A percentile compares a stretch with the other conserved stretches of the same genome.
Conservation (phyloP, 1,140 invertebrate species). For the Mercenaria mercenaria region DNA sequence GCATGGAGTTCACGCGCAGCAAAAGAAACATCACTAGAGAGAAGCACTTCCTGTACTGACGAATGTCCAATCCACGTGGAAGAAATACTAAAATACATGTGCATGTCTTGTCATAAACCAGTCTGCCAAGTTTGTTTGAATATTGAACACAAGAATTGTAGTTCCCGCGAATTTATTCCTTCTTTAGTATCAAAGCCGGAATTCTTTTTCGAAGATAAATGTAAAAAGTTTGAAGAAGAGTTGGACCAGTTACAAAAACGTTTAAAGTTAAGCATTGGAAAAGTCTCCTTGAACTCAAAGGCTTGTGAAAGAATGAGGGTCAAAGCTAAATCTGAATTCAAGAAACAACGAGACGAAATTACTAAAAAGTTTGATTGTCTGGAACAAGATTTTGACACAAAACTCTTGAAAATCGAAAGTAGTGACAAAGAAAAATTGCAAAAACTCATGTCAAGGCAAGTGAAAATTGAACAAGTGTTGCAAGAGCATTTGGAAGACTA, state of each 20-base stretch:
- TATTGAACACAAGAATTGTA: background rate
- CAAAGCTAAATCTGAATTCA: background rate
- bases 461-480: background rate
- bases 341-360: background rate
- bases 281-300: background rate
- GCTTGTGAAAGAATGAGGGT: background rate
- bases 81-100: background rate
- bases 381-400: background rate
- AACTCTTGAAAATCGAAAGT: background rate
- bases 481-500: background rate
- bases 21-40: background rate
- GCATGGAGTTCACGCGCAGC: background rate
- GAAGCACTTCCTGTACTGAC: background rate
- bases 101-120: background rate
- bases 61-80: background rate
- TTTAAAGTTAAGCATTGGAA: background rate
- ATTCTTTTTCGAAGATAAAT: background rate
- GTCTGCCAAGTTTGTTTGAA: background rate
- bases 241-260: background rate
- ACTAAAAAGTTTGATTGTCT: background rate
- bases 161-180: background rate
- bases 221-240: slow-evolving; percentile 19
- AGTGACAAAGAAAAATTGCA: background rate
- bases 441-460: background rate
- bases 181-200: background rate